A percentile compares a stretch with the other conserved stretches of the same genome.
Evolutionary conservation across 2,113 vertebrate species (phyloP).

Genomic region (Xyrauchen texanus): DNA sequence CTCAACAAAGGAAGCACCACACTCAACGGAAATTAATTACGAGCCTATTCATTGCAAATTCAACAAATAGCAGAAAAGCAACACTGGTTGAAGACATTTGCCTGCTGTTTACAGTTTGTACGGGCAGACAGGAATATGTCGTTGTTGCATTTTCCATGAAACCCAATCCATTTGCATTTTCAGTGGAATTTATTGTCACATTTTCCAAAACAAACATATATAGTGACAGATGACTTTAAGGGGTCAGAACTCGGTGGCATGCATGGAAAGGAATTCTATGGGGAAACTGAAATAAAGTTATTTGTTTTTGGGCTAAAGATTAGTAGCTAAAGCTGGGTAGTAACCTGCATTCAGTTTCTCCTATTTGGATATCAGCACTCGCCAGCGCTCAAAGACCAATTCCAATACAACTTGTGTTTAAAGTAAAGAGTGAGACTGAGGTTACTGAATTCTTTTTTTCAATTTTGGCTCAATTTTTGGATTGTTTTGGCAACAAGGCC

Average conservation of each 20-base stretch:
- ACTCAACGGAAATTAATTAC: not conserved
- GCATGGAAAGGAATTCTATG: not conserved
- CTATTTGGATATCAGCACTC: not conserved
- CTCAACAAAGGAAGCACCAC: slow-evolving; percentile 25
- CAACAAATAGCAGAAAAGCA: slow-evolving; percentile 26
- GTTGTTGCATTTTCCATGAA: slow-evolving; percentile 39
- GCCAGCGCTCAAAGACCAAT: not conserved
- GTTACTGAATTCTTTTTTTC: not conserved
- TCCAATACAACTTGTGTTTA: not conserved
- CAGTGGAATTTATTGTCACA: slow-evolving; percentile 10
- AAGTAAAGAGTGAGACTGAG: too few relatives aligned
- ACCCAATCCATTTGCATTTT: slow-evolving; percentile 34
- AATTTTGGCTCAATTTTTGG: slow-evolving; percentile 10
- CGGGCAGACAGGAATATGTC: not conserved
- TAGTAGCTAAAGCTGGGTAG: not conserved
- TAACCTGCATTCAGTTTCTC: not conserved
- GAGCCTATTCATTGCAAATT: slow-evolving; percentile 38
- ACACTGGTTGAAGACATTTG: not conserved
- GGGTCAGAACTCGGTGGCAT: not conserved
- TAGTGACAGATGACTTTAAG: not conserved
- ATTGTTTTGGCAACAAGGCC: not conserved
- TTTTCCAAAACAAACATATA: slow-evolving; percentile 10
- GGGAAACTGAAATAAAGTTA: not conserved
- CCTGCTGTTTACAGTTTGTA: slow-evolving; percentile 9
- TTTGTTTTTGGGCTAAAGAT: not conserved